Conservation (phyloP, 2,888 invertebrate species). For the Clunio marinus region DNA sequence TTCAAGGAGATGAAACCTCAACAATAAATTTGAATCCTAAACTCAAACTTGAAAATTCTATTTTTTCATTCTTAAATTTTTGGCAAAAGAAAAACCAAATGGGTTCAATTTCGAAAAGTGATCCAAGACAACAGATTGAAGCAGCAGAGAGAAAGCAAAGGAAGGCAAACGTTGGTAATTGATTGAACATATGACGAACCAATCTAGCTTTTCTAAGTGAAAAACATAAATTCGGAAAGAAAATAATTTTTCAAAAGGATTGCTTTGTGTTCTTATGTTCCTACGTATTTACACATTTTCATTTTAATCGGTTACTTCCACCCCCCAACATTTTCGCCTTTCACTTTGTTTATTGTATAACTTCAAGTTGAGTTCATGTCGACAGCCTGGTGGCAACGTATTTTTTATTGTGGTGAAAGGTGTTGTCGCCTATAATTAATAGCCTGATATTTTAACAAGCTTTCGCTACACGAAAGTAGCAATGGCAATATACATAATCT, state of each 20-base stretch:
- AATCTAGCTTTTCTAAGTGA: slow-evolving; percentile 1
- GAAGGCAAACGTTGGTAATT: slow-evolving; percentile 17
- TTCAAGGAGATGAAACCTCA: too few species aligned
- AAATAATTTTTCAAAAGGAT: slow-evolving; percentile 27
- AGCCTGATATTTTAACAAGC: slow-evolving; percentile 37
- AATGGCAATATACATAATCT: too few species aligned
- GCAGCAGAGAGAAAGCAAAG: background rate
- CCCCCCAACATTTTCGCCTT: too few species aligned
- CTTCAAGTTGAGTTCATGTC: background rate
- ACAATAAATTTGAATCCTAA: too few species aligned
- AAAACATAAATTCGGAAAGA: slow-evolving; percentile 33
- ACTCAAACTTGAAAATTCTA: too few species aligned
- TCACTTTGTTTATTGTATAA: too few species aligned
- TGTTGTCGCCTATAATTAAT: slow-evolving; percentile 36
- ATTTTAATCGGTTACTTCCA: too few species aligned
- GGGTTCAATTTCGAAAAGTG: background rate
- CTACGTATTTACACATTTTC: too few species aligned
- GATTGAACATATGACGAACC: slow-evolving; percentile 37
- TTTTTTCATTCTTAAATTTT: too few species aligned
- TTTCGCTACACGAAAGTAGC: too few species aligned
- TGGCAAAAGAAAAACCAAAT: too few species aligned
- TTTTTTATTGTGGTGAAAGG: slow-evolving; percentile 35
- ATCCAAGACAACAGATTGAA: background rate
- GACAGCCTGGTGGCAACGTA: background rate
- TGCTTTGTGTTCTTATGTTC: slow-evolving; percentile 21